Evolutionary conservation across 2,797 vertebrate species (phyloP).

Genomic region (Graptemys geographica): DNA sequence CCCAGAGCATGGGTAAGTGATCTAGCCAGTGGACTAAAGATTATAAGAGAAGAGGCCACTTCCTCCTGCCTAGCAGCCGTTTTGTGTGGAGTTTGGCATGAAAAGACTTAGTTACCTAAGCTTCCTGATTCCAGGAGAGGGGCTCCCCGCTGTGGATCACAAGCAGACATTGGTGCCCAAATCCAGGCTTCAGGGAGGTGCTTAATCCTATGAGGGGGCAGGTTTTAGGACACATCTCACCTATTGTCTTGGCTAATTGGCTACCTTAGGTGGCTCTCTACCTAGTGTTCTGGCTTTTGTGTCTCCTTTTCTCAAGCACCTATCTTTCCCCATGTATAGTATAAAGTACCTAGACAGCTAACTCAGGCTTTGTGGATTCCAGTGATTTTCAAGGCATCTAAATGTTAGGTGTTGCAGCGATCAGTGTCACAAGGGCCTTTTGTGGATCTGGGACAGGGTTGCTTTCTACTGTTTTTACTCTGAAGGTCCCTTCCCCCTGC

Average conservation of each 20-base stretch:
- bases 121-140: too few species aligned
- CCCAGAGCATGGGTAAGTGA: too few species aligned
- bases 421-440: background rate
- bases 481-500: background rate
- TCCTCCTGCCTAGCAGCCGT: too few species aligned
- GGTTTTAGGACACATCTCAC: background rate
- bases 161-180: too few species aligned
- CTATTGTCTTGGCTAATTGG: background rate
- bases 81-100: too few species aligned
- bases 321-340: background rate
- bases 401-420: background rate
- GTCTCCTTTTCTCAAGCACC: background rate
- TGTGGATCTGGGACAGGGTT: background rate
- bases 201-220: background rate
- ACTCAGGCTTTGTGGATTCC: background rate
- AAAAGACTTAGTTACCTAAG: too few species aligned
- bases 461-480: background rate
- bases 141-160: too few species aligned
- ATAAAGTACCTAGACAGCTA: background rate
- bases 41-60: too few species aligned
- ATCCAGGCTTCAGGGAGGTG: too few species aligned
- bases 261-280: background rate
- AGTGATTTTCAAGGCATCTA: background rate
- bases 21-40: too few species aligned
- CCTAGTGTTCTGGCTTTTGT: background rate